These are phyloP conservation scores for Indri indri DNA, from an alignment of 2,113 vertebrate genomes.

Conservation along the genomic window DNA sequence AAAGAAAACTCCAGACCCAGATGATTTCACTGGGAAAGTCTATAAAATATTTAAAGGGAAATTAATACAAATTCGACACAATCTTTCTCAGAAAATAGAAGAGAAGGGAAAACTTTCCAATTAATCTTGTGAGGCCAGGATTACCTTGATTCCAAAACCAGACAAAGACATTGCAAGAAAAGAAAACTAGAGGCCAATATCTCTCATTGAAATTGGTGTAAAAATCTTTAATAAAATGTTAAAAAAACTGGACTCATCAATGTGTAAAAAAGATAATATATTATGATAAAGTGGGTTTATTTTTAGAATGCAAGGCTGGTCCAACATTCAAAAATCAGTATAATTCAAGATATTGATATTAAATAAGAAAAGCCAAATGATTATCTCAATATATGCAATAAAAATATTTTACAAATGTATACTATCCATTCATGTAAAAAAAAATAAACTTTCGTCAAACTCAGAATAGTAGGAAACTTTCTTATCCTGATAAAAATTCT, in stretches of 20 bases:
- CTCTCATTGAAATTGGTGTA: background rate
- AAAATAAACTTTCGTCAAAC: background rate
- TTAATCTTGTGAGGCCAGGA: background rate
- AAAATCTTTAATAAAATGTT: background rate
- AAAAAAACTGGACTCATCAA: background rate
- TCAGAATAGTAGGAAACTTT: background rate
- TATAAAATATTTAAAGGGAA: background rate
- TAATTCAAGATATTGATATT: background rate
- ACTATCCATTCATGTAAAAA: background rate
- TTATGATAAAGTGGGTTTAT: background rate
- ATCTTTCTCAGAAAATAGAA: background rate
- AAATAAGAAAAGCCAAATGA: slow-evolving; percentile 5
- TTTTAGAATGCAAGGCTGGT: background rate
- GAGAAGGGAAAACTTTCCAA: background rate
- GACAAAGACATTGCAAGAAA: background rate
- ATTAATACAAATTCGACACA: background rate
- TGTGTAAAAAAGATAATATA: background rate
- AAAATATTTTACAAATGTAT: background rate
- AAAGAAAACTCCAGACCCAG: background rate
- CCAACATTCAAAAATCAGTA: background rate
- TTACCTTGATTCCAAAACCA: background rate
- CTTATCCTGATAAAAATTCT: background rate
- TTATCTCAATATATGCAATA: background rate
- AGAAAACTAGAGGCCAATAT: background rate
- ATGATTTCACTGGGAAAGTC: background rate